Conservation (phyloP, 2,888 invertebrate genomes). For the Glaucopsyche alexis region DNA sequence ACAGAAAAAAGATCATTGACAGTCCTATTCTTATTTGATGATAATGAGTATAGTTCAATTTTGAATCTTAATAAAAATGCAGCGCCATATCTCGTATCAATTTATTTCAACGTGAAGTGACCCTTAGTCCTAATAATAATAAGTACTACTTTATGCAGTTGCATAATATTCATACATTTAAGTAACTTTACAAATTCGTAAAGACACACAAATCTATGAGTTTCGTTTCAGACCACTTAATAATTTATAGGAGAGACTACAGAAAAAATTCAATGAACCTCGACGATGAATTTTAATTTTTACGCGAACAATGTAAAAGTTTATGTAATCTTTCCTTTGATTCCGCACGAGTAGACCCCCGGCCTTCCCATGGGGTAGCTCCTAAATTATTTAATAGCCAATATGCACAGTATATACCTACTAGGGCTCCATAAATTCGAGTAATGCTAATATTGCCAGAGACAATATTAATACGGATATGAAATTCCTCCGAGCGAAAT, state of each 20-base stretch:
- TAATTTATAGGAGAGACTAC: neutral
- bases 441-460: conserved; percentile 12
- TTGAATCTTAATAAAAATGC: too few species aligned
- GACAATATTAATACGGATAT: conserved; percentile 30
- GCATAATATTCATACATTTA: too few species aligned
- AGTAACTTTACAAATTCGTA: too few species aligned
- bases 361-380: neutral
- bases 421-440: neutral
- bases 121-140: too few species aligned
- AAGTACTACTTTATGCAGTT: too few species aligned
- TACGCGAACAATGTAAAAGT: neutral
- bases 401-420: neutral
- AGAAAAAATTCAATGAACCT: neutral
- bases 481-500: conserved; percentile 25
- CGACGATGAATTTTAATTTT: neutral
- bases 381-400: conserved; percentile 1
- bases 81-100: too few species aligned
- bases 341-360: neutral
- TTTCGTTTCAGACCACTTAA: too few species aligned
- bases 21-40: too few species aligned
- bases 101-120: too few species aligned
- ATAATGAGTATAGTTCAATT: too few species aligned
- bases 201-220: too few species aligned
- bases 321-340: neutral
- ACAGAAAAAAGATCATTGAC: too few species aligned